Base-by-base conservation (phyloP, 2,888 invertebrate species). In the Aphodius sticticus region DNA sequence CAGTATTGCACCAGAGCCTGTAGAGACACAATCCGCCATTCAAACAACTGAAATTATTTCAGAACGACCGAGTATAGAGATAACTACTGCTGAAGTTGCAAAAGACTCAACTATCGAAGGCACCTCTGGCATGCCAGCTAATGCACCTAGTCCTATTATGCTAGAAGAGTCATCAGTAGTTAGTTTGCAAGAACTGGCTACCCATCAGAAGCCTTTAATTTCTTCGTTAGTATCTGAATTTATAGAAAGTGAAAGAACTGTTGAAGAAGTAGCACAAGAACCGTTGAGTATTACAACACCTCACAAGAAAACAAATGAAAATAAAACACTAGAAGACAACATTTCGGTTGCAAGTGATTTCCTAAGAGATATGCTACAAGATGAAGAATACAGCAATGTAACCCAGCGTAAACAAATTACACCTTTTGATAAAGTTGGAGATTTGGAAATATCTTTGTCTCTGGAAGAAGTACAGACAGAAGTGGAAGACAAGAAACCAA, bases 391-490 rank as follows among this genome's bases (percentile, higher is more conserved):
- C 26, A 38, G 38, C 9, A 69, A 74, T n/a, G 16, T 14, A 7
- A n/a, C 53, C 16, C 26, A 76, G 69, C 37, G n/a, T 6, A n/a
- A 76, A 26, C 5, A 38, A 38, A 16, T 70, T 15, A 16, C 38
- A 9, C 15, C 16, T 38, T 15, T 72, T 6, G 38, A 74, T 2
- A 53, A 72, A 38, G 36, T 36, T 12, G 37, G 7, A 70, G 81
- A 86, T 2, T 77, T 89, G 7, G 83, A 86, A 6, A 82, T 89
- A 53, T 85, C 86, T 7, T 82, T 84, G 7, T 89, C 89, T 77
- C 84, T 86, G 16, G 80, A 78, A 81, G 81, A 82, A 81, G 81
- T 69, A 70, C 38, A 38, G 1, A 80, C 77, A 70, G 72, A 77
- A 35, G 35, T 38, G 74, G 53, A 70, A 78, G 37, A 15, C 53